Evolutionary conservation across 2,888 invertebrate genomes (phyloP).

Genomic region (Margaritifera margaritifera): DNA sequence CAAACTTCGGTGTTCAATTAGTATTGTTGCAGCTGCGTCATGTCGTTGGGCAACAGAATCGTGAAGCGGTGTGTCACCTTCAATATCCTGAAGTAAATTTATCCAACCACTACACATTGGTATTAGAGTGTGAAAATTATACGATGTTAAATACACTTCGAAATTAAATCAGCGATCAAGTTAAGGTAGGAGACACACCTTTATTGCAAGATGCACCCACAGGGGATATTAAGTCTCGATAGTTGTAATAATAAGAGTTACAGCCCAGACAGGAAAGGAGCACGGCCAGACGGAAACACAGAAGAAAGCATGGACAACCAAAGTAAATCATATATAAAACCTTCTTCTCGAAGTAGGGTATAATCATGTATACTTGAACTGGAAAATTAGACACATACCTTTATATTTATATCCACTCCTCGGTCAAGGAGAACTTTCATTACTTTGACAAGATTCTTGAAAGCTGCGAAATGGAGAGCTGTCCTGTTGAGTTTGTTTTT

Average conservation of each 20-base stretch:
- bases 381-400: slow-evolving; percentile 66
- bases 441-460: slow-evolving; percentile 85
- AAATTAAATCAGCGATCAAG: too few relatives aligned
- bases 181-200: too few relatives aligned
- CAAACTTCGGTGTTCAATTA: slow-evolving; percentile 79
- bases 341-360: too few relatives aligned
- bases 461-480: slow-evolving; percentile 87
- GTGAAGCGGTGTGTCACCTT: slow-evolving; percentile 87
- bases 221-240: neutral
- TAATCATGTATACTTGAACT: too few relatives aligned
- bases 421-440: slow-evolving; percentile 81
- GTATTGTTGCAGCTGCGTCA: slow-evolving; percentile 81
- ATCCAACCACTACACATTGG: too few relatives aligned
- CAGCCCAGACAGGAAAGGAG: too few relatives aligned
- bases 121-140: too few relatives aligned
- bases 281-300: too few relatives aligned
- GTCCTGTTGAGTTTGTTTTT: slow-evolving; percentile 85
- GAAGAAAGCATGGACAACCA: too few relatives aligned
- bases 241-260: neutral
- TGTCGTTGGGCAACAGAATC: slow-evolving; percentile 86
- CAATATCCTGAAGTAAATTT: slow-evolving; percentile 77
- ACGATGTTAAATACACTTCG: too few relatives aligned
- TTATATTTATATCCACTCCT: slow-evolving; percentile 80
- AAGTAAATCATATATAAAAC: too few relatives aligned
- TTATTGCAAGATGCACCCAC: neutral